These are phyloP conservation scores for Malurus alboscapulatus DNA, from an alignment of 2,113 vertebrate genomes.

Conservation along the genomic window DNA sequence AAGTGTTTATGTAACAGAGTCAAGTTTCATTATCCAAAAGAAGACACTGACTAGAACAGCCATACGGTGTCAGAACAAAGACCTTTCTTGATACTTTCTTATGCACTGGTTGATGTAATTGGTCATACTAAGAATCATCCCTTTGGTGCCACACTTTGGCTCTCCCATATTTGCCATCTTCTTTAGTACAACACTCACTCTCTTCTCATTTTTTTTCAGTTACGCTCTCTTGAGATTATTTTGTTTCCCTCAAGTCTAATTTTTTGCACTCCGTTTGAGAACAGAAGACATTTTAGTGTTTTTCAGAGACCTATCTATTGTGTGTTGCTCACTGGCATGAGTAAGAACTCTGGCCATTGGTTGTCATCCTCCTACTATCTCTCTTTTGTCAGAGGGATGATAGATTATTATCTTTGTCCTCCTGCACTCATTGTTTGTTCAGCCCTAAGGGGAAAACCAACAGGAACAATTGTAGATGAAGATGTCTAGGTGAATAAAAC, in stretches of 20 bases:
- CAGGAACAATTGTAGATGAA: not conserved
- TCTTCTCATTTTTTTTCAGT: not conserved
- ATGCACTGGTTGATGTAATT: not conserved
- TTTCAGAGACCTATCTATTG: not conserved
- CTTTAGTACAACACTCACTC: not conserved
- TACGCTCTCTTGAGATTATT: not conserved
- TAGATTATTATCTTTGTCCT: not conserved
- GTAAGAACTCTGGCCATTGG: not conserved
- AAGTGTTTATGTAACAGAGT: not conserved
- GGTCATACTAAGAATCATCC: not conserved
- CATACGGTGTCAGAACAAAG: not conserved
- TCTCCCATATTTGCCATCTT: not conserved
- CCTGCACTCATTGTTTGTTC: not conserved
- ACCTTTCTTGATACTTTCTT: not conserved
- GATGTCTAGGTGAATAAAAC: not conserved
- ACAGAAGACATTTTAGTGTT: not conserved
- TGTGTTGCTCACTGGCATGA: not conserved
- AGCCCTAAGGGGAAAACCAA: not conserved
- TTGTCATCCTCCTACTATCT: not conserved
- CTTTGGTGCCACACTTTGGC: not conserved
- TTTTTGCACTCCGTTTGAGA: not conserved
- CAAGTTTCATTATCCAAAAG: not conserved
- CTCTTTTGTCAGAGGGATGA: accelerated
- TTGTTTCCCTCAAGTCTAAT: not conserved
- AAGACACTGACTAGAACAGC: not conserved